These are phyloP conservation scores for Apotomis turbidana DNA, from an alignment of 2,888 invertebrate species.

Conservation along the genomic window DNA sequence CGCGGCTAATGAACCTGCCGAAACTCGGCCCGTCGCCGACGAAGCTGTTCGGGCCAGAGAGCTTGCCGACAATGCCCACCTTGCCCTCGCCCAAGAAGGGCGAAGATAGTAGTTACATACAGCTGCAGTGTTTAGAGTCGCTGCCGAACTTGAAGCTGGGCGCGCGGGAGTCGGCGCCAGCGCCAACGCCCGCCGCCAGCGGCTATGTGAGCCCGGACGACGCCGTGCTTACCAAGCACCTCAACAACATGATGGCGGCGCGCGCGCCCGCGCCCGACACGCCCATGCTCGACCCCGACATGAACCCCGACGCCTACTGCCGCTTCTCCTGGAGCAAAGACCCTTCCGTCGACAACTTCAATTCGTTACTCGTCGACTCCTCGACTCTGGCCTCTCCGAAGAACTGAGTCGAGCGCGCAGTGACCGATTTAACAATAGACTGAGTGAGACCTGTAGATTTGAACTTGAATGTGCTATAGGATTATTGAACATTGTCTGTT, in stretches of 20 bases:
- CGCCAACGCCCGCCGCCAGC: slow-evolving; percentile 64
- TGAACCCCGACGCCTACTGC: slow-evolving; percentile 80
- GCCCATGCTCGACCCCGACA: slow-evolving; percentile 75
- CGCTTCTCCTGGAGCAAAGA: slow-evolving; percentile 81
- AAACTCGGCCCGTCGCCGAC: slow-evolving; percentile 66
- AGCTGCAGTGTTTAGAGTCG: slow-evolving; percentile 73
- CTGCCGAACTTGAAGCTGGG: slow-evolving; percentile 73
- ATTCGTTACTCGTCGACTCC: slow-evolving; percentile 71
- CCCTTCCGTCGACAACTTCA: slow-evolving; percentile 76
- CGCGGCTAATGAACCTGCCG: slow-evolving; percentile 67
- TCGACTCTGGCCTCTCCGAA: slow-evolving; percentile 66
- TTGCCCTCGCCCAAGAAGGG: slow-evolving; percentile 71
- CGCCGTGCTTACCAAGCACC: slow-evolving; percentile 75
- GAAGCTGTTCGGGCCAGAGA: slow-evolving; percentile 70
- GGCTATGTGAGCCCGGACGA: slow-evolving; percentile 76
- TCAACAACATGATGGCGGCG: slow-evolving; percentile 70
- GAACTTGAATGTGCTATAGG: slow-evolving; percentile 67
- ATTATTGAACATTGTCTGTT: slow-evolving; percentile 66
- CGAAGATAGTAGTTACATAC: slow-evolving; percentile 74
- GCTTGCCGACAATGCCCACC: slow-evolving; percentile 76
- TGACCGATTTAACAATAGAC: slow-evolving; percentile 58
- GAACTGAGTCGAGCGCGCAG: slow-evolving; percentile 64
- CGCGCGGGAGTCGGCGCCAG: slow-evolving; percentile 57
- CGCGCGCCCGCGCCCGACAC: slow-evolving; percentile 66
- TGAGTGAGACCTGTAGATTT: slow-evolving; percentile 73